A percentile compares a stretch with the other conserved stretches of the same genome.
Conservation (phyloP, 2,888 invertebrate genomes). For the Nomada goodeniana region DNA sequence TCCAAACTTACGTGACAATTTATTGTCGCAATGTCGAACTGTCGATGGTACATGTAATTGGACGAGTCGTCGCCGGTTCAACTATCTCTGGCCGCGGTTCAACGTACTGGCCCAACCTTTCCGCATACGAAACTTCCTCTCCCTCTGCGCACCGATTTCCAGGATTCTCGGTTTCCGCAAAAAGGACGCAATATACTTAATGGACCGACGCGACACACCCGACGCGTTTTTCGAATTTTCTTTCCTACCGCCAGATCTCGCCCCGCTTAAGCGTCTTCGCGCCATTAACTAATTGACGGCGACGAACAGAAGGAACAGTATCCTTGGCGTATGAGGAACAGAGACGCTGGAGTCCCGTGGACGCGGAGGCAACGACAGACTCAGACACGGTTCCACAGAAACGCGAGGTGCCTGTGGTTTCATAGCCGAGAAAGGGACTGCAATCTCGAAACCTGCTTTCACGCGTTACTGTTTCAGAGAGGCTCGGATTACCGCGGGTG, state of each 20-base stretch:
- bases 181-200: constrained; percentile 69
- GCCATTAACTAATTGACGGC: constrained; percentile 69
- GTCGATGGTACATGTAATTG: no score
- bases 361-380: neutral
- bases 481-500: neutral
- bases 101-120: neutral
- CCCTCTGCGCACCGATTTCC: constrained; percentile 40
- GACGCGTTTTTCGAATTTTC: constrained; percentile 60
- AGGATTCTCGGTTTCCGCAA: constrained; percentile 25
- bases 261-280: constrained; percentile 31
- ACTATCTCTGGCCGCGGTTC: neutral
- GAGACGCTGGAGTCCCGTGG: neutral
- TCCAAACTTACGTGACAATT: no score
- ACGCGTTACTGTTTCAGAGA: neutral
- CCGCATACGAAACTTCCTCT: neutral
- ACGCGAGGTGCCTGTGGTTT: constrained; percentile 5
- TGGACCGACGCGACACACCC: constrained; percentile 61
- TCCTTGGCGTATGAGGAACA: constrained; percentile 1
- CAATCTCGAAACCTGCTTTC: constrained; percentile 9
- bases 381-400: constrained; percentile 4
- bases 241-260: constrained; percentile 15
- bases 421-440: neutral
- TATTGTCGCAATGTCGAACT: neutral
- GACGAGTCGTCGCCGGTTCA: neutral
- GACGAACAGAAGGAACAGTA: constrained; percentile 15